A percentile compares a stretch with the other conserved stretches of the same genome.
Evolutionary conservation across 2,797 vertebrate genomes (phyloP).

Genomic region (Anguilla pacifica): DNA sequence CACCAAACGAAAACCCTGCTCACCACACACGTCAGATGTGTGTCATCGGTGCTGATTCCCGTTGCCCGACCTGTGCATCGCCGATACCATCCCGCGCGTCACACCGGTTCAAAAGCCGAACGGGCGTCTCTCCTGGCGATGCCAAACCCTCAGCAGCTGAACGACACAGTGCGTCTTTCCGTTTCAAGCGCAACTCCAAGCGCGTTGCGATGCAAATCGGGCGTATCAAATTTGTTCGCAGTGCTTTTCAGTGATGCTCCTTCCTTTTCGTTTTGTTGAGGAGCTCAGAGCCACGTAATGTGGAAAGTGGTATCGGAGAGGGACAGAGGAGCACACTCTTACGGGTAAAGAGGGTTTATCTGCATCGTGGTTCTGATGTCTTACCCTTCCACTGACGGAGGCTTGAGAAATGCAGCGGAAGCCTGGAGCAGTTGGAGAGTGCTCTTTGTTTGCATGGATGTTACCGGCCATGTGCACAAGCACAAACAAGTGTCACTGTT

Average conservation of each 20-base stretch:
- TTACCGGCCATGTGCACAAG: neutral
- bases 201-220: neutral
- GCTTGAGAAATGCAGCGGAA: too few relatives aligned
- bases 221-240: neutral
- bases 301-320: neutral
- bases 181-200: neutral
- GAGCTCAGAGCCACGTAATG: neutral
- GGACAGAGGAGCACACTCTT: neutral
- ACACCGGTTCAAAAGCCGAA: neutral
- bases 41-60: neutral
- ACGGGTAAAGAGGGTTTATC: neutral
- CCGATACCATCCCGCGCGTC: neutral
- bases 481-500: neutral
- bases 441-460: neutral
- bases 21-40: slow-evolving; percentile 53
- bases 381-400: neutral
- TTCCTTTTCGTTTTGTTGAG: neutral
- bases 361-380: neutral
- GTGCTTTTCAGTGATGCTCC: neutral
- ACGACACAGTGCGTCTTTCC: too few relatives aligned
- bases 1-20: slow-evolving; percentile 70
- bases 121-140: neutral
- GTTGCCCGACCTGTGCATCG: neutral
- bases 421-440: neutral
- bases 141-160: neutral